Conservation (phyloP, 2,888 invertebrate genomes). For the Tenthredo amoena region DNA sequence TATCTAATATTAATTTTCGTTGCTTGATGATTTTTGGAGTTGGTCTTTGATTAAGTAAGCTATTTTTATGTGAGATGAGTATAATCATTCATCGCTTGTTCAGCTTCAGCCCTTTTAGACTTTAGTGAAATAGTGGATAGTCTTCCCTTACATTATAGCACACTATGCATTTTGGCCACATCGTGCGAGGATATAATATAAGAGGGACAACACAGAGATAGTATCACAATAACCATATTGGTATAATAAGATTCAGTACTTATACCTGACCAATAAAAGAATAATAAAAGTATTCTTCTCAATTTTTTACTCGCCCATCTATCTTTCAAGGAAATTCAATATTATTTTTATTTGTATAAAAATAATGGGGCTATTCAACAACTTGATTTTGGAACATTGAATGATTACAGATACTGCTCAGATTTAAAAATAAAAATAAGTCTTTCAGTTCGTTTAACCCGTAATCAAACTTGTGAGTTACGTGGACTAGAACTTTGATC, state of each 20-base stretch:
- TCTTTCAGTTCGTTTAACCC: background rate
- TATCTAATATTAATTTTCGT: slow-evolving; percentile 32
- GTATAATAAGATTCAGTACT: slow-evolving; percentile 13
- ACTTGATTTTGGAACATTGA: slow-evolving; percentile 43
- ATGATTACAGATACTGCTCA: background rate
- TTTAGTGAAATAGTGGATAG: background rate
- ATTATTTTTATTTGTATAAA: slow-evolving; percentile 72
- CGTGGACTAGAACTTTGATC: background rate
- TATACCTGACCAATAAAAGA: background rate
- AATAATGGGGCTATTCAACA: slow-evolving; percentile 73
- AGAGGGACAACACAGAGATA: background rate
- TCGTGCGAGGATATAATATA: background rate
- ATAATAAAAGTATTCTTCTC: background rate
- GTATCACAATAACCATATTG: slow-evolving; percentile 16
- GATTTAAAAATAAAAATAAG: background rate
- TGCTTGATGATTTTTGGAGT: slow-evolving; percentile 31
- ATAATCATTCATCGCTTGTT: background rate
- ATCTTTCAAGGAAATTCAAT: slow-evolving; percentile 42
- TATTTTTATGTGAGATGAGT: slow-evolving; percentile 19
- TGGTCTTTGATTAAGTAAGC: slow-evolving; percentile 15
- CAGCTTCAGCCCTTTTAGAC: background rate
- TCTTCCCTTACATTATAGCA: background rate
- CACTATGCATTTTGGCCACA: background rate
- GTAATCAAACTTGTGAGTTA: background rate
- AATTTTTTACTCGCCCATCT: background rate